Evolutionary conservation across 2,888 invertebrate species (phyloP).

Genomic region (Adela reaumurella): DNA sequence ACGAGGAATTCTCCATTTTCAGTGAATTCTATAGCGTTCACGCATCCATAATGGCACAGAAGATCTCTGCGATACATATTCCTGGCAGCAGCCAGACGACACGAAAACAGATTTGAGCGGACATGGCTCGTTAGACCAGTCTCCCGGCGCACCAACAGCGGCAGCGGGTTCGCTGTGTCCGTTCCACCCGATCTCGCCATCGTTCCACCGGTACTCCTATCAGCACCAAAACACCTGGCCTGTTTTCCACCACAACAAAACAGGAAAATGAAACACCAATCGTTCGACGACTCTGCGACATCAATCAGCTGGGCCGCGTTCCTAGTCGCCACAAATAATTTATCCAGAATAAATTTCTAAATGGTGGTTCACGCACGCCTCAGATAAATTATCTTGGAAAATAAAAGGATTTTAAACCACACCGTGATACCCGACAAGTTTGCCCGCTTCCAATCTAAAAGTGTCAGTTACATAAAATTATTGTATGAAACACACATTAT

Average conservation of each 20-base stretch:
- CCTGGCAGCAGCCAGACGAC: conserved; percentile 64
- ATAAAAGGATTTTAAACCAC: no score
- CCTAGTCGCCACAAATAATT: no score
- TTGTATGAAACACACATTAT: no score
- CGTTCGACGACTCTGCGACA: no score
- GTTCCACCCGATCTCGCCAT: conserved; percentile 15
- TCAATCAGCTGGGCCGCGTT: no score
- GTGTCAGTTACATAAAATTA: no score
- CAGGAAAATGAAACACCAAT: conserved; percentile 18
- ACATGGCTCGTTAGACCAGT: conserved; percentile 56
- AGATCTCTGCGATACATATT: conserved; percentile 82
- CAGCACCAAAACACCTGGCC: conserved; percentile 9
- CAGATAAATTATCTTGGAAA: no score
- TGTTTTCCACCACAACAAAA: conserved; percentile 17
- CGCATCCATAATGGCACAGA: conserved; percentile 90
- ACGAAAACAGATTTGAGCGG: conserved; percentile 57
- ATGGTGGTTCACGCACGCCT: no score
- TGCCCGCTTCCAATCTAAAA: no score
- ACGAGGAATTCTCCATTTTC: conserved; percentile 80
- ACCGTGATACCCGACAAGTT: no score
- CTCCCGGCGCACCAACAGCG: conserved; percentile 60
- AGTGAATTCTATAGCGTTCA: conserved; percentile 95
- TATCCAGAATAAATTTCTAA: no score
- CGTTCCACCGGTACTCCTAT: not conserved
- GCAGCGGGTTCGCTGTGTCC: conserved; percentile 55